These are phyloP conservation scores for Cremastinae sp. DNA, from an alignment of 2,888 invertebrate species.

Conservation along the genomic window DNA sequence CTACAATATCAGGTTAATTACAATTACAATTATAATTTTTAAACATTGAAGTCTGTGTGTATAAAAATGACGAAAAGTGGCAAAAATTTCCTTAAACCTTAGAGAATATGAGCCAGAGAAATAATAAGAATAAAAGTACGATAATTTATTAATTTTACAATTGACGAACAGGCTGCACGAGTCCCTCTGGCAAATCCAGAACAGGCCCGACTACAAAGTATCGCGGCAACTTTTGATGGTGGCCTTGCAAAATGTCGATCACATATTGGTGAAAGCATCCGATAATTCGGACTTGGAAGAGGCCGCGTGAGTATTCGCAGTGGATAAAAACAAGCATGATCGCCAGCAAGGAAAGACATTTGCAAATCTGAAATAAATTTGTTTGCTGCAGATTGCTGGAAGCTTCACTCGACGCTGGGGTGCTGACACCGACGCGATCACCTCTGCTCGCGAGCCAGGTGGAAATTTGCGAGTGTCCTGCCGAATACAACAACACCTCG, in stretches of 20 bases:
- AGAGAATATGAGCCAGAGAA: too few species aligned
- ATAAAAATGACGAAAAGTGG: too few species aligned
- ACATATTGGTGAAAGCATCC: constrained; percentile 89
- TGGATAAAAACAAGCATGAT: too few species aligned
- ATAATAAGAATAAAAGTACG: too few species aligned
- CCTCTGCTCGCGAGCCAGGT: constrained; percentile 89
- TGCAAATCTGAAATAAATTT: constrained; percentile 35
- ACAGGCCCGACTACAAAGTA: constrained; percentile 83
- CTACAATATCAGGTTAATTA: constrained; percentile 81
- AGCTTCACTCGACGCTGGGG: constrained; percentile 91
- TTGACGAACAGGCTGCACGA: constrained; percentile 85
- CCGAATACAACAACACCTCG: constrained; percentile 90
- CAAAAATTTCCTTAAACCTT: too few species aligned
- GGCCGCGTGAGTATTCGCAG: constrained; percentile 83
- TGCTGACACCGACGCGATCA: constrained; percentile 85
- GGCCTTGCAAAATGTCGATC: constrained; percentile 92
- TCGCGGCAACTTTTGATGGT: constrained; percentile 92
- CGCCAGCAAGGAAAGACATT: constrained; percentile 20
- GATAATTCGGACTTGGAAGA: constrained; percentile 84
- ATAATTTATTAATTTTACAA: too few species aligned
- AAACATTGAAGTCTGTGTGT: too few species aligned
- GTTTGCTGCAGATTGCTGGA: constrained; percentile 85
- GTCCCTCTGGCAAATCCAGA: constrained; percentile 88
- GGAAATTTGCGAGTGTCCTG: constrained; percentile 92
- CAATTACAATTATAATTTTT: constrained; percentile 9